phyloP scores from a whole-genome alignment of 2,888 invertebrate genomes.

The Bembecia ichneumoniformis region DNA sequence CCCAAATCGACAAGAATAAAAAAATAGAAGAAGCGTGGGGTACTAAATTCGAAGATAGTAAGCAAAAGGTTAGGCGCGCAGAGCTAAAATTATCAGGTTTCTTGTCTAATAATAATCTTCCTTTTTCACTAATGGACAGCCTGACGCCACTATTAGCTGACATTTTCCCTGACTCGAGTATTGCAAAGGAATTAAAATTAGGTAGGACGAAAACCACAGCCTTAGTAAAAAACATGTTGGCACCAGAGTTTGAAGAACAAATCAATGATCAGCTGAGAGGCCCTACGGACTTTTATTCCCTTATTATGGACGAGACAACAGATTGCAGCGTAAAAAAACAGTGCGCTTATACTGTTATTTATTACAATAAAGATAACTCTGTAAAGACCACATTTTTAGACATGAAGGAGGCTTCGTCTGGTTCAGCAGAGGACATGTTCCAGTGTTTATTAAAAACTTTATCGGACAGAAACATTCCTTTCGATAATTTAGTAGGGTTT shows the following conservation, averaged over 20 bases:
- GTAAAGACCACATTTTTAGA: constrained; percentile 9
- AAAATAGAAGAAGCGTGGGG: too few species aligned
- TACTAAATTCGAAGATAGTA: too few species aligned
- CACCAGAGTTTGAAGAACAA: neutral
- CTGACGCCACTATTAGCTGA: neutral
- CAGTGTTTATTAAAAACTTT: constrained; percentile 10
- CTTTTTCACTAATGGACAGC: constrained; percentile 2
- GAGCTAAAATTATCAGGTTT: constrained; percentile 1
- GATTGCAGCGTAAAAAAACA: constrained; percentile 9
- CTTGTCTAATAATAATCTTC: constrained; percentile 2
- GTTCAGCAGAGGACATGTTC: constrained; percentile 9
- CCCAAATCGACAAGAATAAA: too few species aligned
- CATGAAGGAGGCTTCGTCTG: constrained; percentile 13
- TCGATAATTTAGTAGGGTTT: constrained; percentile 19
- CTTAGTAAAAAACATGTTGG: constrained; percentile 2
- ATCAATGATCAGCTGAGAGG: neutral
- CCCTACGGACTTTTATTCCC: constrained; percentile 4
- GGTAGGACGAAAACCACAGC: constrained; percentile 3
- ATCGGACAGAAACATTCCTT: constrained; percentile 15
- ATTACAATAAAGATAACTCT: constrained; percentile 1
- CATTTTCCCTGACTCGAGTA: constrained; percentile 3
- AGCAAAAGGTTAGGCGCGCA: neutral
- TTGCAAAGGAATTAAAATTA: constrained; percentile 1
- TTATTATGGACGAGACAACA: constrained; percentile 13
- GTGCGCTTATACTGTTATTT: constrained; percentile 8